These are phyloP conservation scores for Syngnathus rostellatus DNA, from an alignment of 2,797 vertebrate species.

Conservation along the genomic window DNA sequence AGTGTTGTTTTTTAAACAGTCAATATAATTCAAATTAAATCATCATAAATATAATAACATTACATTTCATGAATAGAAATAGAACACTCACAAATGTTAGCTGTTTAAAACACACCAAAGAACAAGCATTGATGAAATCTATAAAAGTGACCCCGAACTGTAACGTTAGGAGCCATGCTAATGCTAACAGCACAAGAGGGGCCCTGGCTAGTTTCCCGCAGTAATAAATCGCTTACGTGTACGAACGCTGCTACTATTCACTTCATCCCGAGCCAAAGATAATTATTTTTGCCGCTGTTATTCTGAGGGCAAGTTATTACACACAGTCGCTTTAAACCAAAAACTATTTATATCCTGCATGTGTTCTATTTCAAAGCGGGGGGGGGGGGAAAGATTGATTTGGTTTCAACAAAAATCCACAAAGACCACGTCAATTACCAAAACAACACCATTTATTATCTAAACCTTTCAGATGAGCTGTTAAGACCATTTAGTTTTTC, in stretches of 20 bases:
- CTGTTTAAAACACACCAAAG: too few relatives aligned
- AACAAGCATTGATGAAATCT: neutral
- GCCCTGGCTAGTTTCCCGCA: neutral
- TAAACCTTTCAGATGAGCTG: slow-evolving; percentile 66
- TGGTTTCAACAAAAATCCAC: neutral
- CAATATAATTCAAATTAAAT: too few relatives aligned
- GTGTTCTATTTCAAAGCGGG: neutral
- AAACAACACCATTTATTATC: slow-evolving; percentile 66
- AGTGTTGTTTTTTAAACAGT: too few relatives aligned
- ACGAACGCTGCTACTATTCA: neutral
- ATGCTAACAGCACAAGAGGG: too few relatives aligned
- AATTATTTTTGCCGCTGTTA: neutral
- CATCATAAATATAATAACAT: too few relatives aligned
- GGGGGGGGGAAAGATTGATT: neutral
- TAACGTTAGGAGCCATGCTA: too few relatives aligned
- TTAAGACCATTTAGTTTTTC: slow-evolving; percentile 65
- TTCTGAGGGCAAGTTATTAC: neutral
- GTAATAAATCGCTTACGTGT: neutral
- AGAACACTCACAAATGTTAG: neutral
- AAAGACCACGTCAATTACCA: slow-evolving; percentile 1
- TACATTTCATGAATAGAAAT: too few relatives aligned
- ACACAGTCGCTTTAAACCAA: neutral
- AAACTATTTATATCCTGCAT: neutral
- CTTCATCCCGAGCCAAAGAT: neutral
- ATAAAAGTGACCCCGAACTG: too few relatives aligned